Percentiles rank a stretch among this genome's conserved stretches.
phyloP scores from a whole-genome alignment of 2,113 vertebrate species.

The Anguilla japonica region DNA sequence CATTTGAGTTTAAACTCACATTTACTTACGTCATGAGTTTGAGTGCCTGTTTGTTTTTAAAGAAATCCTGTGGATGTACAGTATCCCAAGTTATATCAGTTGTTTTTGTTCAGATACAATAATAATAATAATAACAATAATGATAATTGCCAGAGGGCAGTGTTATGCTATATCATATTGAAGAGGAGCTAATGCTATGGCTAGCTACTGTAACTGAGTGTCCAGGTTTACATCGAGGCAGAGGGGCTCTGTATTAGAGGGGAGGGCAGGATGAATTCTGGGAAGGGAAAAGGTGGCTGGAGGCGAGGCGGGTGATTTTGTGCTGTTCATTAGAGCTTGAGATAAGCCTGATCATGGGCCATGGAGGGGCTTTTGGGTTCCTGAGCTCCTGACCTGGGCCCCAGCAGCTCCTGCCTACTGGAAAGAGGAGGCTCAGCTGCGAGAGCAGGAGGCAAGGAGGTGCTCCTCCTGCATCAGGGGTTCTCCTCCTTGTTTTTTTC shows the following conservation, averaged over 20 bases:
- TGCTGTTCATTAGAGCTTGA: constrained; percentile 6
- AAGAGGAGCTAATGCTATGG: too few relatives aligned
- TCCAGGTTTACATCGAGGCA: too few relatives aligned
- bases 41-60: neutral
- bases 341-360: neutral
- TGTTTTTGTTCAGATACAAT: neutral
- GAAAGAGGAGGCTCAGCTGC: constrained; percentile 58
- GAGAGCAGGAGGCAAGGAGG: constrained; percentile 49
- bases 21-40: too few relatives aligned
- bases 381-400: constrained; percentile 61
- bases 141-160: too few relatives aligned
- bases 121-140: too few relatives aligned
- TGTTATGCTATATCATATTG: too few relatives aligned
- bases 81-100: neutral
- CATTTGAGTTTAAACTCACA: too few relatives aligned
- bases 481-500: neutral
- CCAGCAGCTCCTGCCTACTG: constrained; percentile 54
- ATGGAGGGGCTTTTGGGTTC: constrained; percentile 2
- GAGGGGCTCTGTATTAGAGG: constrained; percentile 30
- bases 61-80: neutral
- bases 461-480: neutral
- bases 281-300: neutral
- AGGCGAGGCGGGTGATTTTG: neutral
- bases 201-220: too few relatives aligned
- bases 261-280: constrained; percentile 13